Conservation (phyloP, 2,888 invertebrate genomes). For the Drosophila robusta region DNA sequence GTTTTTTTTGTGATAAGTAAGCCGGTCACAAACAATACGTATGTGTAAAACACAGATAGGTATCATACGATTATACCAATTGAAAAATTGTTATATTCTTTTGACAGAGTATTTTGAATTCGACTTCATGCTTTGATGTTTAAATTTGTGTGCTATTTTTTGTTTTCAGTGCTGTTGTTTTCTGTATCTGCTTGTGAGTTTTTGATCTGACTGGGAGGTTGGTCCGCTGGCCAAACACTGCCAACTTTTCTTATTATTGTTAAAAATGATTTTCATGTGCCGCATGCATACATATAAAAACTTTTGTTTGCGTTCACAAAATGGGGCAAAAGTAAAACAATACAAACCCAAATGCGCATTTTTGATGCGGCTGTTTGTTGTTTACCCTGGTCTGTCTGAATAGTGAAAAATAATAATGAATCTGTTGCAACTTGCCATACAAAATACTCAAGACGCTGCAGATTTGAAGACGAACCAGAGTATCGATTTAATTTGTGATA, state of each 20-base stretch:
- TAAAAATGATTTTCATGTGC: conserved; percentile 61
- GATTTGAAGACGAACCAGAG: background rate
- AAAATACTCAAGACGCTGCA: background rate
- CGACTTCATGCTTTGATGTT: background rate
- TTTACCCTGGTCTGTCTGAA: background rate
- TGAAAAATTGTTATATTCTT: background rate
- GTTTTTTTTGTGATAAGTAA: background rate
- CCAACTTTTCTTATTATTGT: conserved; percentile 76
- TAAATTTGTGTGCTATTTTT: conserved; percentile 28
- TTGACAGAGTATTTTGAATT: conserved; percentile 25
- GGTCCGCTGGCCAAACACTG: conserved; percentile 66
- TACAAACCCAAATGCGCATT: conserved; percentile 47
- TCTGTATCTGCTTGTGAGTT: conserved; percentile 40
- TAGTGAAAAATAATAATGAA: conserved; percentile 25
- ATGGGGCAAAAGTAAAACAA: conserved; percentile 68
- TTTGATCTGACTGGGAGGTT: conserved; percentile 55
- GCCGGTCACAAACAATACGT: background rate
- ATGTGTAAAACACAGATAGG: too few relatives aligned
- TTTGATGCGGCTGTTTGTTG: conserved; percentile 13
- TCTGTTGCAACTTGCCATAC: background rate
- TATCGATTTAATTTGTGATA: background rate
- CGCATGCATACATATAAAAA: conserved; percentile 19
- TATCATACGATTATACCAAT: background rate
- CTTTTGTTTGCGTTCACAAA: conserved; percentile 52
- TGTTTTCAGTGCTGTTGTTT: conserved; percentile 26